Base-by-base conservation (phyloP, 1,140 invertebrate genomes). In the Delia radicum region DNA sequence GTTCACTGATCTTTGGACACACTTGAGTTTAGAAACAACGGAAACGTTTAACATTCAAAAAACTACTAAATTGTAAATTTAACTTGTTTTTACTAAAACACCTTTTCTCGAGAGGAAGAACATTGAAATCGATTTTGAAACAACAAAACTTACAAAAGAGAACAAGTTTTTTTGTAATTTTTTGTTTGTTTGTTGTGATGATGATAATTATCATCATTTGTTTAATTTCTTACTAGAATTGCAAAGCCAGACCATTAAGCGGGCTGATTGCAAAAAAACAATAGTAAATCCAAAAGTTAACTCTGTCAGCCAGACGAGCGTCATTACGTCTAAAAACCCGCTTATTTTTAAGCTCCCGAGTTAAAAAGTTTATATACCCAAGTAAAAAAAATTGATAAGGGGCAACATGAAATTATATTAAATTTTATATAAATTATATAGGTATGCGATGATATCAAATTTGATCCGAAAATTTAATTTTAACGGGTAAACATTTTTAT, bases 1-100 rank as follows among this genome's bases (percentile, higher is more conserved):
- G 7, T 12, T 33, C 37, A 42, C 37, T 42, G 3, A 42, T 42
- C 37, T 42, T 15, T 42, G 12, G n/a, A 18, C 12, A n/a, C 48
- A 55, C 48, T n/a, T 8, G 15, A 55, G 6, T 55, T 55, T 55
- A 55, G 48, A 55, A 55, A 55, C 48, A 55, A 55, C 48, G 48
- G 48, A 55, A 55, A 55, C 48, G 48, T 55, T 55, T 55, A 55
- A 55, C 48, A 55, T 55, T 55, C 48, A 55, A 55, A 55, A n/a
- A 55, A 15, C 48, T 21, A 55, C 48, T 55, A 55, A 55, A 55
- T 55, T 55, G 48, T 55, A 55, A 55, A 55, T 21, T 21, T 55
- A 21, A 55, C n/a, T 21, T 55, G 18, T 24, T 55, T 55, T 55
- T 55, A 55, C 48, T 55, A 55, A 55, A 55, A 55, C n/a, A 55